phyloP scores from a whole-genome alignment of 2,888 invertebrate genomes.

The Philonicus albiceps region DNA sequence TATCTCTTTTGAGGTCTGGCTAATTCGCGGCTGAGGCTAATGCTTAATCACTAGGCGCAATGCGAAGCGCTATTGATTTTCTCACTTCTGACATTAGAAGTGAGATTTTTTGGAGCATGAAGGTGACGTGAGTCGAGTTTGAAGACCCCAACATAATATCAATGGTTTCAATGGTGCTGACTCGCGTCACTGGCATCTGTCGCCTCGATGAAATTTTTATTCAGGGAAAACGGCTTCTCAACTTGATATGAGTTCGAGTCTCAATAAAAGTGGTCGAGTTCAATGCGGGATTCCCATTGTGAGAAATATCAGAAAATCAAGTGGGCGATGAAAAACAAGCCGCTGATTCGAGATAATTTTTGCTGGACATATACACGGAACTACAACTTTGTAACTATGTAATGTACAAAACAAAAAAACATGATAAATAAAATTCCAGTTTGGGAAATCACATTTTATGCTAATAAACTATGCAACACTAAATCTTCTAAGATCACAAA shows the following conservation, averaged over 20 bases:
- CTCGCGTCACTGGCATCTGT: not conserved
- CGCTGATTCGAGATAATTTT: not conserved
- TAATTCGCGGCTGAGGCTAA: not conserved
- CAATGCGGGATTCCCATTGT: not conserved
- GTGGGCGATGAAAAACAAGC: not conserved
- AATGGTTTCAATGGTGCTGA: not conserved
- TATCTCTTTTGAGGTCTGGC: not conserved
- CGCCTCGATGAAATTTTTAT: not conserved
- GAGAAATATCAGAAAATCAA: not conserved
- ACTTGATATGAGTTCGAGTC: not conserved
- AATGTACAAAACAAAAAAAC: not conserved
- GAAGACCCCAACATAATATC: not conserved
- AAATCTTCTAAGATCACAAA: too few relatives aligned
- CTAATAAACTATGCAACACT: not conserved
- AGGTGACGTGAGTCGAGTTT: not conserved
- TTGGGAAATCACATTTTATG: not conserved
- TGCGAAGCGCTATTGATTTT: not conserved
- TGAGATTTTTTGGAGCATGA: not conserved
- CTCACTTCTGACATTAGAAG: not conserved
- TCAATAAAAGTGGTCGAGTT: not conserved
- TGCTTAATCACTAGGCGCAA: not conserved
- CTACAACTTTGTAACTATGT: not conserved
- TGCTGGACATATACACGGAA: not conserved
- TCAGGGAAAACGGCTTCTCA: not conserved
- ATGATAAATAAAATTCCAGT: not conserved